These are phyloP conservation scores for Dryococelus australis DNA, from an alignment of 2,888 invertebrate genomes.

Conservation along the genomic window DNA sequence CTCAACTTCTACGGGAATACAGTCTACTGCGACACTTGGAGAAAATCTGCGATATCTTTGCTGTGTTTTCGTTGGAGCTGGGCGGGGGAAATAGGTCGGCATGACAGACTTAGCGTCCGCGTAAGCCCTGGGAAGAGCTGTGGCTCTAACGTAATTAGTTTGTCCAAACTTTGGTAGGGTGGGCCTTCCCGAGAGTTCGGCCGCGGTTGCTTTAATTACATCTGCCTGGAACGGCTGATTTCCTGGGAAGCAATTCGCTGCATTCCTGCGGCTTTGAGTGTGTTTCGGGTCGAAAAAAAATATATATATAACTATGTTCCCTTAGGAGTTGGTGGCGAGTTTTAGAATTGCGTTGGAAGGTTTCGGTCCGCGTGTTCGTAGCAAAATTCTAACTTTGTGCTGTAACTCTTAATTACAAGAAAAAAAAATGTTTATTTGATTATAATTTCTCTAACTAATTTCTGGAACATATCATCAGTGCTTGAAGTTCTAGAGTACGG, in stretches of 20 bases:
- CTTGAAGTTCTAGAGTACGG: too few species aligned
- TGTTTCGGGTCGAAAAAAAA: background rate
- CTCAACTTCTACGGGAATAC: too few species aligned
- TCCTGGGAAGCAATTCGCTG: slow-evolving; percentile 4
- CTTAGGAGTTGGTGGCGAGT: background rate
- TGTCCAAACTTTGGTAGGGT: background rate
- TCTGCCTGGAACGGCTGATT: background rate
- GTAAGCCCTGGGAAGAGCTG: background rate
- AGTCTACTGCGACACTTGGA: too few species aligned
- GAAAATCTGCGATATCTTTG: background rate
- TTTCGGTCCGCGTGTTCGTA: too few species aligned
- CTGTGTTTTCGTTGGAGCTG: background rate
- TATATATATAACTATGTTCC: background rate
- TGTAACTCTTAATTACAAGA: too few species aligned
- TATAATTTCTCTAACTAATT: too few species aligned
- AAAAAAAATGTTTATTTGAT: too few species aligned
- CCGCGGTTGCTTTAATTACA: slow-evolving; percentile 6
- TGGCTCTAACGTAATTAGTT: slow-evolving; percentile 3
- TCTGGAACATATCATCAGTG: too few species aligned
- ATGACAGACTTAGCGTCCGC: background rate
- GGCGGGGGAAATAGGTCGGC: background rate
- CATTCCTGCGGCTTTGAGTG: slow-evolving; percentile 6
- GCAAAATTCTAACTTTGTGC: too few species aligned
- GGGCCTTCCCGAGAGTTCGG: slow-evolving; percentile 1
- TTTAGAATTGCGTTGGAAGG: too few species aligned